phyloP scores from a whole-genome alignment of 2,797 vertebrate species.

The Craterocephalus amniculus region DNA sequence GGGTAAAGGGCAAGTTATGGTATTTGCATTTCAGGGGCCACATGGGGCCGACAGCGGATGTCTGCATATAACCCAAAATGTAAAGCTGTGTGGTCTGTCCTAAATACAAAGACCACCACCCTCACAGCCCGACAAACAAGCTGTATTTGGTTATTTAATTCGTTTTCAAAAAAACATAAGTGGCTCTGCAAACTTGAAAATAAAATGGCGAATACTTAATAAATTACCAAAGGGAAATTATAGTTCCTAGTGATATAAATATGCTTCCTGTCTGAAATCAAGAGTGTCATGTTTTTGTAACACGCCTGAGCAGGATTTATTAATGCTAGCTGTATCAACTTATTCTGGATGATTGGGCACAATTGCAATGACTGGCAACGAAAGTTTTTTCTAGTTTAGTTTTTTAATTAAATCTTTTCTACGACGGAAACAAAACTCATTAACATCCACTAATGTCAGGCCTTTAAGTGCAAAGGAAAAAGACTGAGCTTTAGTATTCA shows the following conservation, averaged over 20 bases:
- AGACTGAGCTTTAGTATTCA: not conserved
- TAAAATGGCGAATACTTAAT: no score
- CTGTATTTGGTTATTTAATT: no score
- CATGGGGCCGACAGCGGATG: not conserved
- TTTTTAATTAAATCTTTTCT: not conserved
- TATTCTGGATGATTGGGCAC: not conserved
- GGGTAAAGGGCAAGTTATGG: not conserved
- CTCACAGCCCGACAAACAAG: not conserved
- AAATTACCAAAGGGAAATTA: no score
- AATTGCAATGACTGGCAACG: not conserved
- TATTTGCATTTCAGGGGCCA: constrained; percentile 1
- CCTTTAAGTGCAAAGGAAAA: not conserved
- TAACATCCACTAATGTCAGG: not conserved
- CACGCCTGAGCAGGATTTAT: no score
- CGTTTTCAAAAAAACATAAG: no score
- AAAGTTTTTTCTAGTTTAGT: not conserved
- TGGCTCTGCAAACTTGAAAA: no score
- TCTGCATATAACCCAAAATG: not conserved
- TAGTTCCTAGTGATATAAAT: no score
- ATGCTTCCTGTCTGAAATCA: no score
- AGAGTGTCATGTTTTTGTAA: no score
- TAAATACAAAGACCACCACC: not conserved
- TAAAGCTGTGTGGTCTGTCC: not conserved
- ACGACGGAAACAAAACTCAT: not conserved
- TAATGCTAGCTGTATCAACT: not conserved